Evolutionary conservation across 1,140 invertebrate genomes (phyloP), one percentile per base, ranked within the genome.

Genomic region (Tetragnatha versicolor): DNA sequence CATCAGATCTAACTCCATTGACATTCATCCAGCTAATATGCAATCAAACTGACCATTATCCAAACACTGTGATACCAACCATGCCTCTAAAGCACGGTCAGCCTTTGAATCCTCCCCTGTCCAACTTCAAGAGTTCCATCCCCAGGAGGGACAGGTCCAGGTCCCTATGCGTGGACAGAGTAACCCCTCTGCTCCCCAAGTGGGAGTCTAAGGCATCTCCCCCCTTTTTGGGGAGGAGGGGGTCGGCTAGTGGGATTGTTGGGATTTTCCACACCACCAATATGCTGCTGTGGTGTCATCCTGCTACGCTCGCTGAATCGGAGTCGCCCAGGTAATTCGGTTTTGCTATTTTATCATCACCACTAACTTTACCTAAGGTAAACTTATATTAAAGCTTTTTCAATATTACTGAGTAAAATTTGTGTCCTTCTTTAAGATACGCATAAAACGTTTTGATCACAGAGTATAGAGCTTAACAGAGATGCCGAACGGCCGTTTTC

Each of bases 131-230:
- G 25, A 39, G 65, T 10, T 22, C 49, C 6, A 10, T 31, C 10
- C 20, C 55, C 22, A 37, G 51, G 9, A 65, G 83, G 35, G 83
- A 84, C 53, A 77, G 83, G n/a, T 84, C 83, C 6, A 75, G 82
- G 49, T 84, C 83, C n/a, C 76, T 84, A 12, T 84, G 81, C 47
- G 83, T 84, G 10, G 83, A 83, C 17, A 70, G 82, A 27, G 78
- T 73, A 25, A 81, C 82, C 29, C 81, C 82, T 35, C 33, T 83
- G 17, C 75, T 82, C 17, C 79, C 78, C 12, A 77, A 51, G 75
- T 81, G 27, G 77, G 81, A 65, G 60, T 35, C 49, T 51, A 65
- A 72, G 17, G 55, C 53, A 7, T 37, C 51, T 14, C 58, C 66
- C 17, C 65, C 81, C 12, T 51, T 76, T 66, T 60, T 63, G 58